phyloP scores from a whole-genome alignment of 2,797 vertebrate genomes.

The Salmo trutta region DNA sequence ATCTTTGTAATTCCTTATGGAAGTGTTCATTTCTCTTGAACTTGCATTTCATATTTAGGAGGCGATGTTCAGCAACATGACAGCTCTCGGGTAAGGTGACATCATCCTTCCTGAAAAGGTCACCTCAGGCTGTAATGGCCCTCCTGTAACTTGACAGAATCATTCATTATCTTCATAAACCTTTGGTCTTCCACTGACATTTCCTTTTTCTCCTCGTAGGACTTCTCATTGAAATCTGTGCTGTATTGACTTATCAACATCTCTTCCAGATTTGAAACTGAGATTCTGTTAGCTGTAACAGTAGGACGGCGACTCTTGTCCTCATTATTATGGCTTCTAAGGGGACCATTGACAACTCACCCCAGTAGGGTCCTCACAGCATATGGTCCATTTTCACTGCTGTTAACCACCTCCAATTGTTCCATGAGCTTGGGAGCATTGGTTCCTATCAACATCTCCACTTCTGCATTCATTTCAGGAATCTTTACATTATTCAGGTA shows the following conservation, averaged over 20 bases:
- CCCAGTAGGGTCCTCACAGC: background rate
- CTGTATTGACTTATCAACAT: conserved; percentile 12
- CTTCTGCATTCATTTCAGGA: too few relatives aligned
- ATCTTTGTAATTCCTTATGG: background rate
- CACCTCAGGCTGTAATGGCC: conserved; percentile 12
- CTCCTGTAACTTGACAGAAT: background rate
- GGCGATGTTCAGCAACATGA: conserved; percentile 17
- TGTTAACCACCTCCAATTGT: background rate
- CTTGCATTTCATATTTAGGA: conserved; percentile 12
- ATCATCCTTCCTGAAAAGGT: conserved; percentile 12
- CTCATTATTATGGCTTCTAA: background rate
- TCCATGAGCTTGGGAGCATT: background rate
- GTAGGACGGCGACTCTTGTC: too few relatives aligned
- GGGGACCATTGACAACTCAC: conserved; percentile 17
- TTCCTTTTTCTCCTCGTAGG: background rate
- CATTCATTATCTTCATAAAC: conserved; percentile 1
- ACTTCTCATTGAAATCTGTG: background rate
- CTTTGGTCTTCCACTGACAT: conserved; percentile 22
- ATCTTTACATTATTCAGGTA: too few relatives aligned
- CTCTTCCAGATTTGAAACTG: conserved; percentile 10
- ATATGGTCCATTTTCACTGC: background rate
- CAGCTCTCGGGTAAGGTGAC: conserved; percentile 19
- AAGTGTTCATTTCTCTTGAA: conserved; percentile 2
- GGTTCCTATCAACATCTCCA: background rate
- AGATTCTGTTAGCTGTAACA: conserved; percentile 18